These are phyloP conservation scores for Dasypus novemcinctus DNA, from an alignment of 2,113 vertebrate genomes.

Conservation along the genomic window DNA sequence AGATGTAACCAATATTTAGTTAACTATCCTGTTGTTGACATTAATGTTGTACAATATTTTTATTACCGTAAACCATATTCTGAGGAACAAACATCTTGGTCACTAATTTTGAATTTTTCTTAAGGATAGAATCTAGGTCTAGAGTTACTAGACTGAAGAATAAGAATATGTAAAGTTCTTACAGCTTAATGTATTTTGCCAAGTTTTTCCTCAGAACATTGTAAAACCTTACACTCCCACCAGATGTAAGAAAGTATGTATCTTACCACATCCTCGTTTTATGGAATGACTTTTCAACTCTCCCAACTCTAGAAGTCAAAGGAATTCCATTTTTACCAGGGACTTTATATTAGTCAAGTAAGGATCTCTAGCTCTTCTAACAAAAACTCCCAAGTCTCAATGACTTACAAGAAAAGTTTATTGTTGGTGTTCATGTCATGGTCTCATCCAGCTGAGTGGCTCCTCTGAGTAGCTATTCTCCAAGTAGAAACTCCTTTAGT, in stretches of 20 bases:
- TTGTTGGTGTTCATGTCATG: not conserved
- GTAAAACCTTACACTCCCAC: not conserved
- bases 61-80: not conserved
- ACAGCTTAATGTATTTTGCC: conserved; percentile 9
- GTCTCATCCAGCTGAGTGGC: not conserved
- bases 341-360: not conserved
- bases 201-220: not conserved
- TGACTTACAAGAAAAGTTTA: not conserved
- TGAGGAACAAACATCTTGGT: not conserved
- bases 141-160: not conserved
- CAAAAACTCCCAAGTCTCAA: not conserved
- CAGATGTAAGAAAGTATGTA: not conserved
- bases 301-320: conserved; percentile 14
- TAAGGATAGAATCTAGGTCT: not conserved
- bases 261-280: not conserved
- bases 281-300: not conserved
- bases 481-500: not conserved
- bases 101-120: not conserved
- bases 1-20: not conserved
- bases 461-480: not conserved
- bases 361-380: not conserved
- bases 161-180: not conserved
- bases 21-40: not conserved
- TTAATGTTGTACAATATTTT: not conserved
- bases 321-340: conserved; percentile 23